Base-by-base conservation (phyloP, 1,140 invertebrate species). In the Drosophila aff. region DNA sequence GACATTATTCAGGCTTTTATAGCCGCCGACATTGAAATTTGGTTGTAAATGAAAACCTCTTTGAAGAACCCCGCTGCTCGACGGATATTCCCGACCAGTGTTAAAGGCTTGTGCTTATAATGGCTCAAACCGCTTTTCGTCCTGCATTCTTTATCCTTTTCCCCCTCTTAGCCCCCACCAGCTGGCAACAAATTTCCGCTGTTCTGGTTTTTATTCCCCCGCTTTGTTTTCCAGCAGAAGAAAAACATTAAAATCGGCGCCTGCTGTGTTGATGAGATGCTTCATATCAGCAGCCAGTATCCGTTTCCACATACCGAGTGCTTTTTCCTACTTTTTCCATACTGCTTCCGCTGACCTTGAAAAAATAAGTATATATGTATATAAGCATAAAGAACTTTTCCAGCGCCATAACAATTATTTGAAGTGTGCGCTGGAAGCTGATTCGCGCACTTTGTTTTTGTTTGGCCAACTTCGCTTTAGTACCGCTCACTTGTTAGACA, bases 321-420 rank as follows among this genome's bases (percentile, higher is more conserved):
- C 43, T 31, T 4, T 65, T 63, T 16, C 18, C 26, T 63, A 23
- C 23, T 23, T 55, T 47, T 36, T 38, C 50, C 67, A 41, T 49
- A 21, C 31, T 23, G 21, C 46, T 50, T 28, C 10, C n/a, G 58
- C 21, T 50, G 50, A 44, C 55, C 75, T 82, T 69, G 40, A 50
- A 23, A 40, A 38, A 31, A 75, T 18, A 61, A 21, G 16, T 15
- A 47, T 40, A 40, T 15, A 21, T 26, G 16, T 26, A 36, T 16
- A 26, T 26, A 36, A 36, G 18, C 21, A 38, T 36, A 50, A 31
- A 36, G 36, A 50, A 60, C 40, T 55, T 59, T 50, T 49, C 33
- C 10, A 58, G 44, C 46, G 61, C 64, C 66, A 67, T 55, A 82
- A 82, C 68, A 74, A 82, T 80, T 83, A 83, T 83, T 76, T 76